phyloP scores from a whole-genome alignment of 1,140 invertebrate genomes.

The Drosophila quadrilineata region DNA sequence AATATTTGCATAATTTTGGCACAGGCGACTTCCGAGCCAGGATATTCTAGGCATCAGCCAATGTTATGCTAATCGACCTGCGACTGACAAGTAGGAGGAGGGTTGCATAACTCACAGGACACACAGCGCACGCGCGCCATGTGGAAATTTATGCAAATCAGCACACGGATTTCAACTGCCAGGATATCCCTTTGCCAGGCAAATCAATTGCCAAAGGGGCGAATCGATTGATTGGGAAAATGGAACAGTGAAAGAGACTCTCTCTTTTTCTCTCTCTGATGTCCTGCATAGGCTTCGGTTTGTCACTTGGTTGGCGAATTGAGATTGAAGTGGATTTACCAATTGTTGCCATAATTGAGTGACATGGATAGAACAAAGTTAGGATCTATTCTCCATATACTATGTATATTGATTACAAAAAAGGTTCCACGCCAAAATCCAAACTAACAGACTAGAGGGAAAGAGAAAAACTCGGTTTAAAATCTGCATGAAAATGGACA shows the following conservation, averaged over 20 bases:
- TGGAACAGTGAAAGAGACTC: conserved; percentile 36
- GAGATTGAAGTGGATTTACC: conserved; percentile 64
- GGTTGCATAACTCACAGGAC: conserved; percentile 5
- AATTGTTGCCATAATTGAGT: conserved; percentile 78
- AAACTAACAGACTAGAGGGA: conserved; percentile 33
- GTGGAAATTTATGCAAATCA: conserved; percentile 69
- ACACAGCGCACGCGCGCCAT: conserved; percentile 57
- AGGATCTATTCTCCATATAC: neutral
- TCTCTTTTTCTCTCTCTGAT: neutral
- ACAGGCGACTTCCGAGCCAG: conserved; percentile 55
- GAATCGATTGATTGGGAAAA: conserved; percentile 37
- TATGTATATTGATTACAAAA: conserved; percentile 66
- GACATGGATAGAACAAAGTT: conserved; percentile 63
- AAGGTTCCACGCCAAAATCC: conserved; percentile 58
- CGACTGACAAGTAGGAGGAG: conserved; percentile 31
- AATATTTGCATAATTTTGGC: conserved; percentile 80
- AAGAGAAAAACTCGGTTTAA: too few species aligned
- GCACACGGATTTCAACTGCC: neutral
- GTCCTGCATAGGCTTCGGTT: conserved; percentile 21
- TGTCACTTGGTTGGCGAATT: conserved; percentile 46
- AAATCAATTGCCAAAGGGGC: conserved; percentile 49
- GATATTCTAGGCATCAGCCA: conserved; percentile 23
- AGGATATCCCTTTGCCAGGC: conserved; percentile 41
- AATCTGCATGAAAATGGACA: conserved; percentile 77
- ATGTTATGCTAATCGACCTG: conserved; percentile 80